Evolutionary conservation across 2,113 vertebrate genomes (phyloP).

Genomic region (Ptilorrhoa leucosticta): DNA sequence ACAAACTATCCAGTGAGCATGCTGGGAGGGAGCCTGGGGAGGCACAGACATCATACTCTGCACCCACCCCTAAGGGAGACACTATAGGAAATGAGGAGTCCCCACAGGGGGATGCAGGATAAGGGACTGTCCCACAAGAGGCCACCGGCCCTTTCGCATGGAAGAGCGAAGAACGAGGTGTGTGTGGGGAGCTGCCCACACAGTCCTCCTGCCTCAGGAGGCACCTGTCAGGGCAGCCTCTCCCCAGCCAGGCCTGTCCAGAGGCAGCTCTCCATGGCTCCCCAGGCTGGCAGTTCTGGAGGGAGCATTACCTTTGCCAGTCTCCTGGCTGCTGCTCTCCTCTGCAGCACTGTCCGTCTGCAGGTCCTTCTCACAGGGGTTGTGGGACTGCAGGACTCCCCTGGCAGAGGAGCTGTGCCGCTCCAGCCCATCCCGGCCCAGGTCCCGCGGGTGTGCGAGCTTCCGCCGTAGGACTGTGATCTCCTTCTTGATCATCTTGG

Average conservation of each 20-base stretch:
- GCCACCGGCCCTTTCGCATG: not conserved
- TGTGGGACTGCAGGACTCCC: constrained; percentile 73
- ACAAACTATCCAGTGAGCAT: not conserved
- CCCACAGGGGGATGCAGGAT: accelerated
- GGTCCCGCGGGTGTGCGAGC: constrained; percentile 88
- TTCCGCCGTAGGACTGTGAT: constrained; percentile 92
- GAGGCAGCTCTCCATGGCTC: not conserved
- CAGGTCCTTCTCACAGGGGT: constrained; percentile 78
- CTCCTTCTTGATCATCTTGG: constrained; percentile 96
- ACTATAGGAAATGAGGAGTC: accelerated
- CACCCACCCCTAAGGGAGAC: not conserved
- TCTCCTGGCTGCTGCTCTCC: constrained; percentile 98
- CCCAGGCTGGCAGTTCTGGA: not conserved
- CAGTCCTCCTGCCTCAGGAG: not conserved
- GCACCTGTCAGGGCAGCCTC: not conserved
- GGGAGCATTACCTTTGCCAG: constrained; percentile 79
- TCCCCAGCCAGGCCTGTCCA: not conserved
- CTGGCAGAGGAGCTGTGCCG: constrained; percentile 70
- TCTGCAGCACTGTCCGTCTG: constrained; percentile 90
- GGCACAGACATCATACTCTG: accelerated
- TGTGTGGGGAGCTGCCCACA: not conserved
- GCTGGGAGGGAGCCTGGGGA: not conserved
- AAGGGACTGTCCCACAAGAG: not conserved
- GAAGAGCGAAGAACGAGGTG: accelerated
- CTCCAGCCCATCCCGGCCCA: constrained; percentile 72